A percentile compares a stretch with the other conserved stretches of the same genome.
These are phyloP conservation scores for Leucoraja ocellata DNA, from an alignment of 2,797 vertebrate genomes.

Conservation along the genomic window DNA sequence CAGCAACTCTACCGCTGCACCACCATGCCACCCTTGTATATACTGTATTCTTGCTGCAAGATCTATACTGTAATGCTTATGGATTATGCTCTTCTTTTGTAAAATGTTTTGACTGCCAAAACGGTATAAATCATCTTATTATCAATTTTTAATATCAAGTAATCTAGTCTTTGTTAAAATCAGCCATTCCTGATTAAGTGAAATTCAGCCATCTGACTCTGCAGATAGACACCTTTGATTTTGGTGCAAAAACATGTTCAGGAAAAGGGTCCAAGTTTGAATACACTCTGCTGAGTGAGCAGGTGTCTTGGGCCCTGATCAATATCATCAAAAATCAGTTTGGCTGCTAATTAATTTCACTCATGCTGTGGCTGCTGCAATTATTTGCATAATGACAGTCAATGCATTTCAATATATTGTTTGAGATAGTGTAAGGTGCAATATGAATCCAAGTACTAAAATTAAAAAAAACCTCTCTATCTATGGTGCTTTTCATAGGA, in stretches of 20 bases:
- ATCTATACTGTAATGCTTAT: not conserved
- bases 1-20: too few species aligned
- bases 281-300: not conserved
- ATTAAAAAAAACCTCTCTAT: not conserved
- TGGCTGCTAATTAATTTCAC: slow-evolving; percentile 23
- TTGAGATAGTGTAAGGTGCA: not conserved
- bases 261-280: not conserved
- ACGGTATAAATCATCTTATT: not conserved
- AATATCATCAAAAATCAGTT: slow-evolving; percentile 18
- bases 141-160: not conserved
- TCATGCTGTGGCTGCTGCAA: not conserved
- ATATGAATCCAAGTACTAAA: too few species aligned
- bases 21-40: not conserved
- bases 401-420: not conserved
- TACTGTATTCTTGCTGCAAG: not conserved
- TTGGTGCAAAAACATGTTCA: not conserved
- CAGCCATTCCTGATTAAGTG: not conserved
- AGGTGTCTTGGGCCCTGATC: not conserved
- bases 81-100: not conserved
- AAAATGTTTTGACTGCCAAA: not conserved
- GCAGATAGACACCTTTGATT: not conserved
- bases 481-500: not conserved
- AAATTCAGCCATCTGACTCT: not conserved
- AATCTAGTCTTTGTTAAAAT: not conserved
- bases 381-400: not conserved